A percentile compares a stretch with the other conserved stretches of the same genome.
phyloP scores from a whole-genome alignment of 2,797 vertebrate species.

The Neosilurus hyrtlii region DNA sequence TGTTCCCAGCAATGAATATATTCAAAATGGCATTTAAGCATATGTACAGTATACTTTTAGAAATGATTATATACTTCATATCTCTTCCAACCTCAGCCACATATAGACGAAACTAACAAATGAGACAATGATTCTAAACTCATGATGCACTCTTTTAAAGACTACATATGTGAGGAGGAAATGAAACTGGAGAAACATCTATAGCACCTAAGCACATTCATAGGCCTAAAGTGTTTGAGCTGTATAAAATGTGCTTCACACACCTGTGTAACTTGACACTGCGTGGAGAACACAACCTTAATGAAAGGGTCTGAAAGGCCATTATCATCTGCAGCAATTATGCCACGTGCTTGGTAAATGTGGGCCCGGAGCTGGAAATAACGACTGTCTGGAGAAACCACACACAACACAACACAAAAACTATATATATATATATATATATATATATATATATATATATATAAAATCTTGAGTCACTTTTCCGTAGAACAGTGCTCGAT shows the following conservation, averaged over 20 bases:
- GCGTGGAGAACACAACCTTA: constrained; percentile 85
- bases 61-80: background rate
- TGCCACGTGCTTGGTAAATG: constrained; percentile 87
- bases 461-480: no score
- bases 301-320: constrained; percentile 90
- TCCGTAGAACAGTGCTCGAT: no score
- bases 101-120: background rate
- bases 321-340: constrained; percentile 85
- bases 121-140: no score
- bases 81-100: background rate
- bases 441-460: no score
- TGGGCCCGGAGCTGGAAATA: constrained; percentile 94
- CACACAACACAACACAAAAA: background rate
- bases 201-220: background rate
- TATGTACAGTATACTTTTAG: background rate
- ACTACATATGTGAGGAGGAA: background rate
- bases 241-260: constrained; percentile 45
- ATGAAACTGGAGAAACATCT: background rate
- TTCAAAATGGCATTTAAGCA: constrained; percentile 4
- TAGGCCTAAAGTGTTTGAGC: background rate
- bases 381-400: constrained; percentile 72
- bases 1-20: constrained; percentile 32
- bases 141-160: background rate
- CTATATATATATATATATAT: no score
- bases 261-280: constrained; percentile 85